Evolutionary conservation across 2,888 invertebrate species (phyloP).

Genomic region (Latrodectus elegans): DNA sequence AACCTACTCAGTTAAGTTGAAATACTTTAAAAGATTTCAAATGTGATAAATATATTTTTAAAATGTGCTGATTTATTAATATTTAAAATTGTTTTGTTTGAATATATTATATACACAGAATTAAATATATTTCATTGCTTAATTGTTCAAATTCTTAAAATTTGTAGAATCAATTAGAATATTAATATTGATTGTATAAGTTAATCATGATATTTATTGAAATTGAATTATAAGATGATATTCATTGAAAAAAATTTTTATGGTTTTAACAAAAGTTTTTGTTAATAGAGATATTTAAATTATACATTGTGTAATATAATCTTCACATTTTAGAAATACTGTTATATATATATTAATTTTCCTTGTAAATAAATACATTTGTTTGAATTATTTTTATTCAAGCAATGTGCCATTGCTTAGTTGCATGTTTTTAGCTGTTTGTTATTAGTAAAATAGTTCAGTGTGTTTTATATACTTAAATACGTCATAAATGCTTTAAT

Average conservation of each 20-base stretch:
- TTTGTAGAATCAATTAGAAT: too few relatives aligned
- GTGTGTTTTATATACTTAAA: constrained; percentile 43
- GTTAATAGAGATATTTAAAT: neutral
- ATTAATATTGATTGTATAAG: too few relatives aligned
- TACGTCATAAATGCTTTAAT: neutral
- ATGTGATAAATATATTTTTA: neutral
- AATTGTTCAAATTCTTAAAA: neutral
- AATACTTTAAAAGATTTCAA: neutral
- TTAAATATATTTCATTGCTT: constrained; percentile 28
- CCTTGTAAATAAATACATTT: constrained; percentile 13
- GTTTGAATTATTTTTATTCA: constrained; percentile 25
- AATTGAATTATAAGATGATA: too few relatives aligned
- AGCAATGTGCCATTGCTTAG: constrained; percentile 66
- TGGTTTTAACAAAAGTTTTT: too few relatives aligned
- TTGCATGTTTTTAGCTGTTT: constrained; percentile 9
- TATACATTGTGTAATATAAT: neutral
- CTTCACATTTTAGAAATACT: neutral
- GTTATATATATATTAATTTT: too few relatives aligned
- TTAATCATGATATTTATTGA: too few relatives aligned
- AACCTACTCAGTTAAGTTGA: neutral
- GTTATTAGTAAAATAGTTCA: constrained; percentile 15
- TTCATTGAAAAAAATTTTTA: too few relatives aligned
- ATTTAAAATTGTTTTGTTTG: constrained; percentile 5
- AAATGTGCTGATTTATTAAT: neutral
- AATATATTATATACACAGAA: constrained; percentile 20